phyloP scores from a whole-genome alignment of 2,113 vertebrate species.

The Polypterus senegalus region DNA sequence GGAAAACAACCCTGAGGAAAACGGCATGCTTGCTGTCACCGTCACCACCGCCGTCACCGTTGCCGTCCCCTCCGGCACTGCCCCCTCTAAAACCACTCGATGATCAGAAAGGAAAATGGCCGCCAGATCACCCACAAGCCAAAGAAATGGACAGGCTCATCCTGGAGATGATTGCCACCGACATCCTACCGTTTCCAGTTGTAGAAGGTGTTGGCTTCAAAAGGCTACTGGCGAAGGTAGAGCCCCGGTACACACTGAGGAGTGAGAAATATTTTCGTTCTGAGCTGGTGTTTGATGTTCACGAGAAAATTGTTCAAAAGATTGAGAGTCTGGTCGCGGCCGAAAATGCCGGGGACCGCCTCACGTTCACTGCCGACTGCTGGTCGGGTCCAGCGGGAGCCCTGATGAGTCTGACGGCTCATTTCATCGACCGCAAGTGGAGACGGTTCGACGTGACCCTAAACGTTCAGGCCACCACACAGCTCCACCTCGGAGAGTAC shows the following conservation, averaged over 20 bases:
- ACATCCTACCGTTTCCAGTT: too few relatives aligned
- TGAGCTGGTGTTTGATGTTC: not conserved
- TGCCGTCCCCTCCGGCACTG: too few relatives aligned
- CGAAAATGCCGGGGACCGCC: not conserved
- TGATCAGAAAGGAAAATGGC: too few relatives aligned
- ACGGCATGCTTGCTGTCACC: too few relatives aligned
- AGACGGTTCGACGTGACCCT: not conserved
- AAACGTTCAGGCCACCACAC: not conserved
- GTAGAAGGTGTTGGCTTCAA: not conserved
- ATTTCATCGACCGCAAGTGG: conserved; percentile 1
- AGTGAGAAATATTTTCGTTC: not conserved
- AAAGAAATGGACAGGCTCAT: too few relatives aligned
- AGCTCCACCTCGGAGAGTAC: not conserved
- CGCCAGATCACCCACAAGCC: too few relatives aligned
- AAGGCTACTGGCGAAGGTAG: not conserved
- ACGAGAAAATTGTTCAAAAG: not conserved
- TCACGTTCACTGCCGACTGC: not conserved
- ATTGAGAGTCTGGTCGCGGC: not conserved
- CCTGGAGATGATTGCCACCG: too few relatives aligned
- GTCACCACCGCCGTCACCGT: too few relatives aligned
- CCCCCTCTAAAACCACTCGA: too few relatives aligned
- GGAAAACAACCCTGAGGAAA: too few relatives aligned
- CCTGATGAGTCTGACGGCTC: conserved; percentile 1
- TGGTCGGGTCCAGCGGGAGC: not conserved
- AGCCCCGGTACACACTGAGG: not conserved